Evolutionary conservation across 2,888 invertebrate species (phyloP).

Genomic region (Noctua comes): DNA sequence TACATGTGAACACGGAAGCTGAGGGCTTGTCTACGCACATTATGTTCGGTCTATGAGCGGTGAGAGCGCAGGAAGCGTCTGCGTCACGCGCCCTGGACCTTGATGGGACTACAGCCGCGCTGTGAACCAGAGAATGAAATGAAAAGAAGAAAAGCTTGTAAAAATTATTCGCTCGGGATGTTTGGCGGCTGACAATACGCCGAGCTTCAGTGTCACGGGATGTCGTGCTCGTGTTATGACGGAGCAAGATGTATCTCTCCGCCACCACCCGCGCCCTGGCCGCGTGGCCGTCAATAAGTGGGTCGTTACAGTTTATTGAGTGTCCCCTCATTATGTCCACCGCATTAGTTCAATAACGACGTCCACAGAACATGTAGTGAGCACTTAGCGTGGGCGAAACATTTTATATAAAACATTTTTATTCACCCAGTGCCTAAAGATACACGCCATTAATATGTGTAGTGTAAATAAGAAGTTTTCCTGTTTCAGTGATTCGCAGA

Average conservation of each 20-base stretch:
- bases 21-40: background rate
- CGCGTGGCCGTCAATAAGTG: slow-evolving; percentile 29
- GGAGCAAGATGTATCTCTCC: background rate
- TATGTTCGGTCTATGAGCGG: background rate
- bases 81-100: too few relatives aligned
- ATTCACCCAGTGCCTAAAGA: background rate
- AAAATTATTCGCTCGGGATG: background rate
- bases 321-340: slow-evolving; percentile 35
- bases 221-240: background rate
- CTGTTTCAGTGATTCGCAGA: slow-evolving; percentile 13
- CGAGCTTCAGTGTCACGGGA: background rate
- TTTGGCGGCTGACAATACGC: background rate
- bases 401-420: slow-evolving; percentile 22
- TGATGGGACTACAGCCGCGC: too few relatives aligned
- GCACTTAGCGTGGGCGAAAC: slow-evolving; percentile 34
- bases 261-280: background rate
- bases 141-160: background rate
- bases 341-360: slow-evolving; percentile 21
- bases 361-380: slow-evolving; percentile 16
- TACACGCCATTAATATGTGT: slow-evolving; percentile 21
- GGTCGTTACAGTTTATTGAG: slow-evolving; percentile 37
- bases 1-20: background rate
- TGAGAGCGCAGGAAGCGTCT: background rate
- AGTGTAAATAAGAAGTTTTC: slow-evolving; percentile 30
- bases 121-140: background rate